Base-by-base conservation (phyloP, 2,113 vertebrate genomes). In the Scatophagus argus region DNA sequence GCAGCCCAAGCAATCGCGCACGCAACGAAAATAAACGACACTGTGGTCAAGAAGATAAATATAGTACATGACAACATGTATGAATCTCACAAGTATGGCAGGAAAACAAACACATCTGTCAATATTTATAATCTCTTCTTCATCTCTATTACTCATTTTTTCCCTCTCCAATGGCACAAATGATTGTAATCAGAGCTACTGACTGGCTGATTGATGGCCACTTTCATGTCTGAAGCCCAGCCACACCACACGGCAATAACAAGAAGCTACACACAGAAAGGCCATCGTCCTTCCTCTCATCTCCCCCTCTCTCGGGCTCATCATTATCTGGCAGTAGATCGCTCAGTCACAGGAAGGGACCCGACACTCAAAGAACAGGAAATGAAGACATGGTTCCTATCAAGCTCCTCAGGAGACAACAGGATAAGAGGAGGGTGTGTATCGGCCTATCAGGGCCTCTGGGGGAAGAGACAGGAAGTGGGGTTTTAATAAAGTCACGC, bases 351-450 rank as follows among this genome's bases (percentile, higher is more conserved):
- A 87, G 79, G 79, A 85, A 82, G 66, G 32, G 46, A 58, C 23
- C 79, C 38, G 4, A 36, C 52, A 62, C 81, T 84, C 85, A 66
- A 78, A 86, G 73, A 71, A 83, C 62, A 84, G 91, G 90, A 91
- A 90, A 91, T 91, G 77, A 85, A 84, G 79, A 73, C 39, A 23
- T 59, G 66, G 51, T 70, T 77, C 77, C 82, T 67, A 82, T 89
- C 64, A 27, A 34, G 47, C 38, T 68, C 65, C 77, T 66, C 71
- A 0, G 41, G 79, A 70, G 77, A 85, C 31, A 1, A 0, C 44
- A n/a, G 60, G 83, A 87, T 73, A 63, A 62, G 69, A 39, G 36
- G 17, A 67, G 47, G 23, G 74, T 0, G 55, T 64, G 52, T 58
- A 4, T 55, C 5, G 38, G 29, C 43, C 55, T 43, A 62, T 84